Evolutionary conservation across 2,113 vertebrate species (phyloP), one percentile per base, ranked within the genome.

Genomic region (Malurus alboscapulatus): DNA sequence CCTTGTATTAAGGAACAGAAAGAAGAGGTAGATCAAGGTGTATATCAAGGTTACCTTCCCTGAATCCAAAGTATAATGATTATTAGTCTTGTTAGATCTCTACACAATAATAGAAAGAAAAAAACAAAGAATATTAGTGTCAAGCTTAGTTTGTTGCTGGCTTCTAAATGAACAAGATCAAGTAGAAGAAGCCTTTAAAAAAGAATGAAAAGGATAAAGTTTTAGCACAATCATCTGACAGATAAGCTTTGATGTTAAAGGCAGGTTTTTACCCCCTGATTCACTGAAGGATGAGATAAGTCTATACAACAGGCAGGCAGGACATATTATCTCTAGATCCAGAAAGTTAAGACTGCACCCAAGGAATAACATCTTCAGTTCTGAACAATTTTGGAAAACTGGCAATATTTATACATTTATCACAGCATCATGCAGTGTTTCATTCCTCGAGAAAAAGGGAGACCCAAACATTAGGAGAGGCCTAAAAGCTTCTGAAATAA

Each of bases 221-320:
- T 13, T 27, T 55, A 75, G 17, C 17, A 63, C 27, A 38, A n/a
- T 36, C 17, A 36, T 22, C 44, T 62, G 48, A 42, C 25, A 86
- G 26, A 12, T 5, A 34, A 15, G 8, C 25, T 83, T 88, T 67
- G 14, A 42, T 30, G 12, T 25, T 59, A 68, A 58, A 47, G 48
- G 8, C 29, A 86, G 11, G 17, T 63, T 83, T 72, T 24, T 76
- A 42, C 63, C 15, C 62, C 21, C 25, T 5, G 6, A 26, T 32
- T 29, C 34, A 55, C 29, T 72, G 32, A 88, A 68, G 53, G 66
- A 48, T 57, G 20, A 66, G 17, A 15, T 16, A 65, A 66, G 18
- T 11, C 30, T 48, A 11, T 29, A 20, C 11, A 54, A 58, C 16
- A 62, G 36, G 24, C 17, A 38, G 59, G 24, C 0, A 0, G 12